Conservation (phyloP, 2,888 invertebrate species). For the Amaurobius ferox region DNA sequence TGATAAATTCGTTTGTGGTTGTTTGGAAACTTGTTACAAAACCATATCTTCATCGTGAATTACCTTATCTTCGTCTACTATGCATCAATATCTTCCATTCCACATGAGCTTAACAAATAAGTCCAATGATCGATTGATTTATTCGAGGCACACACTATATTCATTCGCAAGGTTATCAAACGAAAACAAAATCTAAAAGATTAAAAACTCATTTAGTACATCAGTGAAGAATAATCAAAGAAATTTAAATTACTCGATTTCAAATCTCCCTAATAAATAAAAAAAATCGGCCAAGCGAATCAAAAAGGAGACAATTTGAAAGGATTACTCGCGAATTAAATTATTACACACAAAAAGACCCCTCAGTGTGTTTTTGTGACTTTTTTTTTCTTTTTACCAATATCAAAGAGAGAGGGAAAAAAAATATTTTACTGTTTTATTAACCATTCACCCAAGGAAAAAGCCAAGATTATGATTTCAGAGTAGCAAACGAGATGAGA, state of each 20-base stretch:
- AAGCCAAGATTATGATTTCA: slow-evolving; percentile 43
- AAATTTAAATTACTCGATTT: slow-evolving; percentile 9
- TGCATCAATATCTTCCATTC: no score
- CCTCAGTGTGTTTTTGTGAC: slow-evolving; percentile 25
- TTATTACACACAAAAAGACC: slow-evolving; percentile 66
- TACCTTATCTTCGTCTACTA: no score
- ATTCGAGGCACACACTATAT: no score
- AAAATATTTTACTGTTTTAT: slow-evolving; percentile 52
- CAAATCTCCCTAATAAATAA: slow-evolving; percentile 9
- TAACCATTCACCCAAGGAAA: slow-evolving; percentile 66
- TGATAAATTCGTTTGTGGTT: no score
- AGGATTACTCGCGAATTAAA: slow-evolving; percentile 67
- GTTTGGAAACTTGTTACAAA: no score
- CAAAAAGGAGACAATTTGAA: slow-evolving; percentile 27
- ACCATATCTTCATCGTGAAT: no score
- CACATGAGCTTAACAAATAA: no score
- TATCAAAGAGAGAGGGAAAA: slow-evolving; percentile 17
- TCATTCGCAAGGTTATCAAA: no score
- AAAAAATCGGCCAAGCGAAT: slow-evolving; percentile 11
- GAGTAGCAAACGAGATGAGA: slow-evolving; percentile 55
- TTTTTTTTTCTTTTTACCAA: slow-evolving; percentile 11
- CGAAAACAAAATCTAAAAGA: no score
- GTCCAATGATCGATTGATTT: no score
- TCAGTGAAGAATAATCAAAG: background rate
- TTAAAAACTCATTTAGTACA: background rate